A percentile compares a stretch with the other conserved stretches of the same genome.
phyloP scores from a whole-genome alignment of 37 sponge, comb jelly and placozoan genomes.

The Spongia lamella region DNA sequence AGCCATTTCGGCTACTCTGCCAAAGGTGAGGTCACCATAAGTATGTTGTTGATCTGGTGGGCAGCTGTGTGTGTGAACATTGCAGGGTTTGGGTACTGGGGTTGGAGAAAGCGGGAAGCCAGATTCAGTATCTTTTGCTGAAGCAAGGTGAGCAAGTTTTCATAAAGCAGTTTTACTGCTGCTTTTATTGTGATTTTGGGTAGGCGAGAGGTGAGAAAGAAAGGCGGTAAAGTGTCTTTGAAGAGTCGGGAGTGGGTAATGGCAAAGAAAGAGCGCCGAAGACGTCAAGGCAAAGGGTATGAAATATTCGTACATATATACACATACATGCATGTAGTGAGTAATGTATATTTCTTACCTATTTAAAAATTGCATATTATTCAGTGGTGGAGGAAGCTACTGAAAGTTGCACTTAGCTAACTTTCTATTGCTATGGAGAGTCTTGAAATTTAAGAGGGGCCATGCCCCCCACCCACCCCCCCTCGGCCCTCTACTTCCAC shows the following conservation, averaged over 20 bases:
- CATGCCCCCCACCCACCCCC: too few relatives aligned
- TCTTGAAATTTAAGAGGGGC: too few relatives aligned
- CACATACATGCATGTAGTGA: neutral
- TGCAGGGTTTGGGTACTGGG: constrained; percentile 73
- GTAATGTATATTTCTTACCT: neutral
- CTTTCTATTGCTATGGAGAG: too few relatives aligned
- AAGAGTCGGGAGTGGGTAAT: constrained; percentile 94
- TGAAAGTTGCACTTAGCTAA: too few relatives aligned
- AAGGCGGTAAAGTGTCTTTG: constrained; percentile 43
- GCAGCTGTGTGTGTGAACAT: neutral
- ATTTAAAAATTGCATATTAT: too few relatives aligned
- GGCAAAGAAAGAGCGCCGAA: constrained; percentile 87
- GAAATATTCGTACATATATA: neutral
- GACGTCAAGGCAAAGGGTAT: constrained; percentile 68
- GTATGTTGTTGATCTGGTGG: neutral
- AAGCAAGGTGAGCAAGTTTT: constrained; percentile 46
- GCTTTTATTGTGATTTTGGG: neutral
- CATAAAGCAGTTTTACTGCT: neutral
- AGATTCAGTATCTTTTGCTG: constrained; percentile 44
- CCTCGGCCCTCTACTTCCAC: too few relatives aligned
- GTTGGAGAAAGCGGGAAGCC: constrained; percentile 19
- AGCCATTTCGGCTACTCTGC: constrained; percentile 63
- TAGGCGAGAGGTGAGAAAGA: constrained; percentile 56
- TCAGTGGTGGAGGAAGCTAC: too few relatives aligned
- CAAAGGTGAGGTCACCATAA: constrained; percentile 37